Base-by-base conservation (phyloP, 2,113 vertebrate genomes). In the Channa maculata region DNA sequence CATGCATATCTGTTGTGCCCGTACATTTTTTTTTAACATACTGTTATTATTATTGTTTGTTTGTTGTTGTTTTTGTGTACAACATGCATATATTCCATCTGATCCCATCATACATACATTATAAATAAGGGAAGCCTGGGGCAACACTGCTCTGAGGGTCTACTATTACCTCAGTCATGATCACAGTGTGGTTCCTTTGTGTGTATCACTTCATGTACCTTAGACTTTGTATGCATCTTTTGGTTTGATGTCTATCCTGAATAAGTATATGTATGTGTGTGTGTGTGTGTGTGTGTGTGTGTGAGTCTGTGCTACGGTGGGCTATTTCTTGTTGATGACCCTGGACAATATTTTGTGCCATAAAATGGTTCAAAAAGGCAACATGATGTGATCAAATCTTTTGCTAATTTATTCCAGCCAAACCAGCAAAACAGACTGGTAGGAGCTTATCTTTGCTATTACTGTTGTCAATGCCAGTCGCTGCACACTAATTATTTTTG, bases 31-130 rank as follows among this genome's bases (percentile, higher is more conserved):
- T 45, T 75, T 51, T 15, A 51, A 57, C 65, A 54, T 71, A 53
- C 75, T 84, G 52, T 67, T 41, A 43, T 51, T 72, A 59, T 75
- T 24, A 24, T 24, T 24, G 24, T 82, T n/a, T 63, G 71, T 15
- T 53, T 84, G 71, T 83, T 86, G 60, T 87, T 87, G 71, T 82
- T 86, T 41, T 83, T 84, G 71, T 79, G 63, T 37, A 74, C 71
- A 77, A 38, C 67, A 85, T 84, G 78, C 49, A 90, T 88, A 75
- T 79, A 90, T 88, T 92, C 85, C 59, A 60, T 88, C 72, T 84
- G 83, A 91, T 88, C 73, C 65, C 2, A 34, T 68, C 52, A 69
- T 63, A 82, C 72, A 79, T 86, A 75, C 82, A 24, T 24, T 24
- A 24, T 24, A 24, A 24, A 24, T 78, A 86, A 79, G 86, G 60